Evolutionary conservation across 2,113 vertebrate genomes (phyloP).

Genomic region (Thermophis baileyi): DNA sequence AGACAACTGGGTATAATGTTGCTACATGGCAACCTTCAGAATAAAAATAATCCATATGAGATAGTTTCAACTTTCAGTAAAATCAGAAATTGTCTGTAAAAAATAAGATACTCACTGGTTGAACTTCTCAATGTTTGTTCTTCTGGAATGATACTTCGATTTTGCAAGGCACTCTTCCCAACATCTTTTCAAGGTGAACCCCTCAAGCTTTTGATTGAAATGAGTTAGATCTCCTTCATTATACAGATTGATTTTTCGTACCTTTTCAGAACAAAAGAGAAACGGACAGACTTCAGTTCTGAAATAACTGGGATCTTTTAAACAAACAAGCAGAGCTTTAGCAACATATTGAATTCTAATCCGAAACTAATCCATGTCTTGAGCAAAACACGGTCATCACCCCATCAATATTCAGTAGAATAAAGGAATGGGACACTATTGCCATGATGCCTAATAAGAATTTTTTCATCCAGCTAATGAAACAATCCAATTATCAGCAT

Average conservation of each 20-base stretch:
- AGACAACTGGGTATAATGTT: not conserved
- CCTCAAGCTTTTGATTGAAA: slow-evolving; percentile 86
- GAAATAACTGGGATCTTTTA: not conserved
- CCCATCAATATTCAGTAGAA: not conserved
- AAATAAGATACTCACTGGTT: slow-evolving; percentile 76
- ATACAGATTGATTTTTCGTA: slow-evolving; percentile 84
- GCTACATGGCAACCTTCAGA: not conserved
- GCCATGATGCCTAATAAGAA: not conserved
- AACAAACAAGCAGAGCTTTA: not conserved
- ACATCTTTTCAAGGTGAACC: slow-evolving; percentile 80
- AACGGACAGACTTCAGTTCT: not conserved
- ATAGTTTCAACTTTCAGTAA: not conserved
- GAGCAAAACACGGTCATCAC: not conserved
- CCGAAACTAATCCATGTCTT: not conserved
- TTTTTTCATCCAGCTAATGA: not conserved
- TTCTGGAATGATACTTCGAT: slow-evolving; percentile 71
- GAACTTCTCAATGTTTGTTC: slow-evolving; percentile 74
- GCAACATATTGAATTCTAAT: not conserved
- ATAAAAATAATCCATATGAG: not conserved
- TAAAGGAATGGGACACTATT: not conserved
- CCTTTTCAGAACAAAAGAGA: slow-evolving; percentile 69
- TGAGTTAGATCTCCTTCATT: slow-evolving; percentile 84
- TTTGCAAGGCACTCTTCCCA: slow-evolving; percentile 88
- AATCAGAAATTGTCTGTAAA: not conserved
- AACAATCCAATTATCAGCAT: not conserved